These are phyloP conservation scores for Nomada hirtipes DNA, from an alignment of 2,888 invertebrate species.

Conservation along the genomic window DNA sequence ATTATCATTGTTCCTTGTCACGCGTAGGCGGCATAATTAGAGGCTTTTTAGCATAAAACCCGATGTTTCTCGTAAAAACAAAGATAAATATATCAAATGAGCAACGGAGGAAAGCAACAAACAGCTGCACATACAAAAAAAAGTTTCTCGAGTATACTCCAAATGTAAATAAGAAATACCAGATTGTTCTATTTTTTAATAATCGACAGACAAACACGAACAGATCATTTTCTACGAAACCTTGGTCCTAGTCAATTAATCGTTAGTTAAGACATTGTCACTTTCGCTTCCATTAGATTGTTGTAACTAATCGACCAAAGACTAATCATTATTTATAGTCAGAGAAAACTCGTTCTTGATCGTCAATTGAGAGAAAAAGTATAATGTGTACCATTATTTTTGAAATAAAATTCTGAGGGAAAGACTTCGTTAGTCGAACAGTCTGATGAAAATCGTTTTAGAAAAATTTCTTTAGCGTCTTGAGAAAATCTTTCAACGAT, in stretches of 20 bases:
- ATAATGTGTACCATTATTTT: background rate
- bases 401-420: background rate
- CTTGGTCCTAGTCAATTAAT: background rate
- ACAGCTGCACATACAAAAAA: too few relatives aligned
- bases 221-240: background rate
- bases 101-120: background rate
- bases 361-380: background rate
- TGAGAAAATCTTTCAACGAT: slow-evolving; percentile 7
- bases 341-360: slow-evolving; percentile 14
- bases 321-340: background rate
- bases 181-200: background rate
- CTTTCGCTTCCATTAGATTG: background rate
- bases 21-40: slow-evolving; percentile 46
- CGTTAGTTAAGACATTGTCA: background rate
- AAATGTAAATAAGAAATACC: too few relatives aligned
- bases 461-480: slow-evolving; percentile 1
- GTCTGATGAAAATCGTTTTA: slow-evolving; percentile 14
- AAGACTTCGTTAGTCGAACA: background rate
- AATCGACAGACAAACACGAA: background rate
- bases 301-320: slow-evolving; percentile 12
- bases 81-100: background rate
- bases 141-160: background rate
- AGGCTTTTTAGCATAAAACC: slow-evolving; percentile 33
- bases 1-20: slow-evolving; percentile 34
- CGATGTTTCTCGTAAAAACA: background rate